Conservation (phyloP, 2,113 vertebrate species). For the Columba livia region DNA sequence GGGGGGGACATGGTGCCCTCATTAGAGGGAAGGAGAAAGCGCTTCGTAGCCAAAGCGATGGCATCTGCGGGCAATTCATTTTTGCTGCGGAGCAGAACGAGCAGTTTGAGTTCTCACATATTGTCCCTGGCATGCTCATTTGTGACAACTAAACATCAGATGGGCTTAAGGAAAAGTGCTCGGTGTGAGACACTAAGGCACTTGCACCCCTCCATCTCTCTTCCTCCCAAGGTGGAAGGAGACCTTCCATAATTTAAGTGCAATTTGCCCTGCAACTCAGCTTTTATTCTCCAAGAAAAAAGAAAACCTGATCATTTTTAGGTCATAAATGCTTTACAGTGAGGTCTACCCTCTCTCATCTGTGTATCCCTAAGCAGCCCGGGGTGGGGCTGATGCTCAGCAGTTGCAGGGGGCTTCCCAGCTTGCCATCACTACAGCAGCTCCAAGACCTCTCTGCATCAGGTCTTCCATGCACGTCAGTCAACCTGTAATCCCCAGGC, state of each 20-base stretch:
- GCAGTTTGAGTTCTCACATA: not conserved
- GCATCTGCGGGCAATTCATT: not conserved
- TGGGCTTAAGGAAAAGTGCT: not conserved
- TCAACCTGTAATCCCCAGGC: not conserved
- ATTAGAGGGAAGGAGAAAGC: not conserved
- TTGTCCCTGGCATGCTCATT: not conserved
- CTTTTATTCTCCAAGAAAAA: not conserved
- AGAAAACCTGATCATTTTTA: not conserved
- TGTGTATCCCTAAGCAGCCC: fast-evolving
- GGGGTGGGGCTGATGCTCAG: not conserved
- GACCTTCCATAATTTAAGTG: not conserved
- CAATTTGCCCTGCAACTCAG: not conserved
- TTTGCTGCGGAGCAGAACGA: not conserved
- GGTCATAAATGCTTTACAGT: not conserved
- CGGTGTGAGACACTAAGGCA: not conserved
- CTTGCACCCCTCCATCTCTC: not conserved
- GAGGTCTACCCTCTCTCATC: not conserved
- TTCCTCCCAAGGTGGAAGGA: not conserved
- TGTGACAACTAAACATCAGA: not conserved
- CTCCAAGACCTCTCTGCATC: not conserved
- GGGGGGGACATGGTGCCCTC: fast-evolving
- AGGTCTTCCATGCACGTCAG: not conserved
- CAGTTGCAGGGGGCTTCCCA: not conserved
- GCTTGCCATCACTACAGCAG: not conserved
- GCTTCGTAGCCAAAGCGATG: fast-evolving